phyloP scores from a whole-genome alignment of 2,113 vertebrate species.

The Esox niger region DNA sequence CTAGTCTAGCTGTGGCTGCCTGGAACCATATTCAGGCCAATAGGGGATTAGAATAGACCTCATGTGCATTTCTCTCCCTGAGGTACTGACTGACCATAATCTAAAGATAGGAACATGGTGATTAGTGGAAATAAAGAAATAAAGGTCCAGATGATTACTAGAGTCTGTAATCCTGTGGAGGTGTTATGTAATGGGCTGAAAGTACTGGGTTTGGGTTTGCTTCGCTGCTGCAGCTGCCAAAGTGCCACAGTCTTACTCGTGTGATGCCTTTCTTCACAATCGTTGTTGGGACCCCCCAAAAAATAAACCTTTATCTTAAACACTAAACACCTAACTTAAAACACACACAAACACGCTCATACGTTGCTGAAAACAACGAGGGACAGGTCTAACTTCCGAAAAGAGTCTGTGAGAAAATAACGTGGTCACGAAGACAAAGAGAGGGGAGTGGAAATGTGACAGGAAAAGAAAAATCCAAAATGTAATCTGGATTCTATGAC shows the following conservation, averaged over 20 bases:
- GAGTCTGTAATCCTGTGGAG: constrained; percentile 46
- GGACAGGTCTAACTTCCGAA: too few species aligned
- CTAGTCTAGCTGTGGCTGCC: constrained; percentile 18
- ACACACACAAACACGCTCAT: too few species aligned
- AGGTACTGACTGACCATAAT: constrained; percentile 26
- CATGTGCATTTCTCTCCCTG: constrained; percentile 33
- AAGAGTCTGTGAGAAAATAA: too few species aligned
- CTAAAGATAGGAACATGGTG: constrained; percentile 49
- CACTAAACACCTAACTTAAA: too few species aligned
- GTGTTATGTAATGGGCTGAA: constrained; percentile 52
- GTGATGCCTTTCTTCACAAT: too few species aligned
- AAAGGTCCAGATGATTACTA: constrained; percentile 45
- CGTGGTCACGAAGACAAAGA: too few species aligned
- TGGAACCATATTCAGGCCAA: constrained; percentile 55
- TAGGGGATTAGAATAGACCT: constrained; percentile 66
- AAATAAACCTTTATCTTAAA: too few species aligned
- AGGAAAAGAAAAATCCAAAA: constrained; percentile 7
- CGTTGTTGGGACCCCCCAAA: too few species aligned
- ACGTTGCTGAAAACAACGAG: too few species aligned
- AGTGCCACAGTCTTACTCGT: neutral
- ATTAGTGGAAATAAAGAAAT: constrained; percentile 55
- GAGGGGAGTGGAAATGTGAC: neutral
- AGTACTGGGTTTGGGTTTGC: constrained; percentile 36
- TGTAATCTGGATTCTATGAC: constrained; percentile 6
- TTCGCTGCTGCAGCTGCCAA: constrained; percentile 22